Evolutionary conservation across 2,113 vertebrate genomes (phyloP), one percentile per base, ranked within the genome.

Genomic region (Poicephalus meyeri): DNA sequence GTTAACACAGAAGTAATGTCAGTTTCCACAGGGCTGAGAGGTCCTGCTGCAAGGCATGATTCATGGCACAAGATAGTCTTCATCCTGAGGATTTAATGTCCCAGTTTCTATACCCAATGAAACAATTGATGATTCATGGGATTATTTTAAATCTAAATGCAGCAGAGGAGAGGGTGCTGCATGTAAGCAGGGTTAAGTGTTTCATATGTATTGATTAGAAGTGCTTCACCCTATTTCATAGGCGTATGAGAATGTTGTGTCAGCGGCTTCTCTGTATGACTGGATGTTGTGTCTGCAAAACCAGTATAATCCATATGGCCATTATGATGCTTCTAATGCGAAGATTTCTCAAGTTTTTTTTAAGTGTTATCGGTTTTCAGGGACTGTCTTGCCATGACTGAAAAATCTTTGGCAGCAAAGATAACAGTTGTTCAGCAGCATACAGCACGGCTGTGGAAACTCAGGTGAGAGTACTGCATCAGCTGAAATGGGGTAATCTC

Each of bases 211-310:
- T 13, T 10, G 29, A 33, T 29, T 11, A 69, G 18, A 72, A 47
- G 12, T 68, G 37, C 49, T 76, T 71, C 39, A 15, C 13, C 11
- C 11, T 21, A 2, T 18, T 28, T 33, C 29, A 5, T 1, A 16
- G 58, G 15, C 6, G 3, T 18, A 52, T 46, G 23, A 56, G 2
- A 2, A 7, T 31, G 7, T 9, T 66, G 25, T 82, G 56, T 14
- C 76, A 87, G 78, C 46, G 68, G 52, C 70, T 58, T 9, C 24
- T 73, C 24, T 58, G 5, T 8, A 6, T 13, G 55, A 29, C 37
- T 70, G 37, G 28, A 15, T 46, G 23, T 70, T 1, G 0, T 3
- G 1, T 33, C 56, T 78, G 39, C 65, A 63, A 5, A 29, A n/a
- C 13, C 19, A 26, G 39, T 18, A 39, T 52, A 55, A 35, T 33